A percentile compares a stretch with the other conserved stretches of the same genome.
Evolutionary conservation across 2,888 invertebrate genomes (phyloP).

Genomic region (Andrena marginata): DNA sequence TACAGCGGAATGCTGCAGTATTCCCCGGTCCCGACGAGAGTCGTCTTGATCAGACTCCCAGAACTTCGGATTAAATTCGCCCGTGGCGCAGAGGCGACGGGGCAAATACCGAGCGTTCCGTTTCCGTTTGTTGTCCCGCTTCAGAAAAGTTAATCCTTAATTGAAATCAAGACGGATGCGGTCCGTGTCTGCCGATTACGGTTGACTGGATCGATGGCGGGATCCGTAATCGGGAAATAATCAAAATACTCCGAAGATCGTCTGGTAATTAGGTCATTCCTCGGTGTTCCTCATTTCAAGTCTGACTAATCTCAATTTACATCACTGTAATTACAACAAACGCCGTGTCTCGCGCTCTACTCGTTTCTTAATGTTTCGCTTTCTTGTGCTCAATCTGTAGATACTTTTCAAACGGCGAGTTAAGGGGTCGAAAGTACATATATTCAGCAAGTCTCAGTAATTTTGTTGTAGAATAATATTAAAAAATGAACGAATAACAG

Average conservation of each 20-base stretch:
- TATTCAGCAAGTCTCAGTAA: too few relatives aligned
- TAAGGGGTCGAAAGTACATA: too few relatives aligned
- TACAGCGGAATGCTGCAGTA: constrained; percentile 18
- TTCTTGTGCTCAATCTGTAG: too few relatives aligned
- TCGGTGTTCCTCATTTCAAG: too few relatives aligned
- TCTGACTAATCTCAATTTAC: too few relatives aligned
- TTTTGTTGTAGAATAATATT: too few relatives aligned
- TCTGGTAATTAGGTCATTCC: too few relatives aligned
- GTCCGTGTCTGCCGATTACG: background rate
- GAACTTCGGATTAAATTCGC: constrained; percentile 46
- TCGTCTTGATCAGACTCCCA: constrained; percentile 25
- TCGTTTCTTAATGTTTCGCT: too few relatives aligned
- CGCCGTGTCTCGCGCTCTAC: too few relatives aligned
- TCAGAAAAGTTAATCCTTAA: background rate
- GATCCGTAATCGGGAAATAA: background rate
- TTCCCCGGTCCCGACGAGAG: constrained; percentile 17
- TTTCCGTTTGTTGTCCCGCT: constrained; percentile 19
- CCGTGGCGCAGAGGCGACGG: background rate
- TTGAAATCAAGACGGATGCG: background rate
- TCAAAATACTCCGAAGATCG: background rate
- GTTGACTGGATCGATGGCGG: background rate
- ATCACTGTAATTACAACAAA: too few relatives aligned
- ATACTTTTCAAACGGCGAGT: too few relatives aligned
- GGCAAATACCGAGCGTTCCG: constrained; percentile 27
- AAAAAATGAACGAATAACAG: too few relatives aligned